Conservation (phyloP, 2,797 vertebrate species). For the Anomalospiza imberbis region DNA sequence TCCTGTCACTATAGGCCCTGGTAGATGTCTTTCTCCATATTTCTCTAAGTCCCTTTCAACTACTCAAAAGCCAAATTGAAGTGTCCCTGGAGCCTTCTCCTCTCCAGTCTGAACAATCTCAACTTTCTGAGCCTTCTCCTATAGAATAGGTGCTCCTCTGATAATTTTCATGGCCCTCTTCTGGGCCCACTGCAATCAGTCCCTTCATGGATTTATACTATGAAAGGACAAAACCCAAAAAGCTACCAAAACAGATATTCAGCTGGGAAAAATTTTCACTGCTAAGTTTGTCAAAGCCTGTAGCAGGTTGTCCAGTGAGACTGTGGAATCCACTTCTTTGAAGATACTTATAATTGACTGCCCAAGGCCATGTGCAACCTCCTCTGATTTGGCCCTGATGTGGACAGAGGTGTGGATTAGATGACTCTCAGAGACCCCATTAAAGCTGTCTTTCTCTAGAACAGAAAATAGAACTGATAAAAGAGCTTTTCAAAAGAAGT, state of each 20-base stretch:
- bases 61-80: background rate
- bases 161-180: background rate
- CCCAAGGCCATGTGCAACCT: background rate
- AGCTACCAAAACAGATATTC: background rate
- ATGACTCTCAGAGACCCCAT: background rate
- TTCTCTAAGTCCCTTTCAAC: background rate
- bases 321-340: background rate
- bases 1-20: background rate
- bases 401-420: background rate
- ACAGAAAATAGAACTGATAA: background rate
- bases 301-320: background rate
- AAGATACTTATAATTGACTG: background rate
- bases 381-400: background rate
- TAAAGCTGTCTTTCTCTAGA: background rate
- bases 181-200: background rate
- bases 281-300: background rate
- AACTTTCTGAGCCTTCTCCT: background rate
- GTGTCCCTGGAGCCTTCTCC: background rate
- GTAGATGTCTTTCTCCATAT: background rate
- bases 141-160: background rate
- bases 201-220: fast-evolving
- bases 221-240: background rate
- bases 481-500: background rate
- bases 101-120: background rate
- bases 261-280: background rate